Evolutionary conservation across 2,888 invertebrate genomes (phyloP), one percentile per base, ranked within the genome.

Genomic region (Orgyia antiqua): DNA sequence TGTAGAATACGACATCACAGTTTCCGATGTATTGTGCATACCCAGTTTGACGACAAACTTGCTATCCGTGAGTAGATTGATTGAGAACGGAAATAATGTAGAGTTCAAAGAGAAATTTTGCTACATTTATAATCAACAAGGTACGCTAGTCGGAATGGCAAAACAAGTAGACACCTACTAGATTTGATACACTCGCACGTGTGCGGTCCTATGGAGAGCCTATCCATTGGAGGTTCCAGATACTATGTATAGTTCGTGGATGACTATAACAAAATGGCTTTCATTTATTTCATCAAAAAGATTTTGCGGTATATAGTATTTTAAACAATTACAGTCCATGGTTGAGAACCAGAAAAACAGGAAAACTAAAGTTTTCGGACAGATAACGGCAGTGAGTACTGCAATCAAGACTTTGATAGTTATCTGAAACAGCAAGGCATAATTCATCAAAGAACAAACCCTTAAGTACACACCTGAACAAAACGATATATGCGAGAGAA

Each of bases 1-100:
- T 26, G 19, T 17, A 26, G 27, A 36, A 11, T 29, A 24, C 15
- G 15, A n/a, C n/a, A n/a, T n/a, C n/a, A n/a, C n/a, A n/a, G n/a
- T n/a, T n/a, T n/a, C n/a, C n/a, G n/a, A n/a, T n/a, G n/a, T n/a
- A n/a, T n/a, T n/a, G n/a, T n/a, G n/a, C n/a, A n/a, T n/a, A n/a
- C n/a, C n/a, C n/a, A n/a, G n/a, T n/a, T n/a, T n/a, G n/a, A n/a
- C n/a, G n/a, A n/a, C n/a, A n/a, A n/a, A n/a, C n/a, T n/a, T n/a
- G n/a, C n/a, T n/a, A n/a, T n/a, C n/a, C n/a, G n/a, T n/a, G n/a
- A n/a, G n/a, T n/a, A n/a, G n/a, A n/a, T n/a, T n/a, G n/a, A n/a
- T n/a, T n/a, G n/a, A n/a, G n/a, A n/a, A n/a, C n/a, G n/a, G n/a
- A n/a, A n/a, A n/a, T n/a, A n/a, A n/a, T n/a, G n/a, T n/a, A n/a